Conservation (phyloP, 2,888 invertebrate species). For the Nomada fucata region DNA sequence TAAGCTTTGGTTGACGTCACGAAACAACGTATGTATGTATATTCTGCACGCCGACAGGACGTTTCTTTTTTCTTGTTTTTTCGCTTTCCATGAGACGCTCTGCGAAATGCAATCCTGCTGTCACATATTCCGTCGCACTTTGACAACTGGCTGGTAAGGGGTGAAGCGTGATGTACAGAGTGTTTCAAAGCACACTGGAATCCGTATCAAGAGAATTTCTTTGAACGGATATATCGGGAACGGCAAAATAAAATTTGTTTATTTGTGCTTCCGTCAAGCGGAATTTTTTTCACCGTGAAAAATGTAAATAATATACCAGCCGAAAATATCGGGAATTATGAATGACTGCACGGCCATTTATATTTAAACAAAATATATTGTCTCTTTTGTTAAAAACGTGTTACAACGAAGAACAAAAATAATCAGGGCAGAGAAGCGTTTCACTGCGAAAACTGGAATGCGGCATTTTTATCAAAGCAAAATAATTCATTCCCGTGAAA, state of each 20-base stretch:
- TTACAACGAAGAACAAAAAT: no score
- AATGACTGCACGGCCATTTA: no score
- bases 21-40: conserved; percentile 31
- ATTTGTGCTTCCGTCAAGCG: no score
- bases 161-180: conserved; percentile 18
- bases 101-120: conserved; percentile 58
- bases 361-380: no score
- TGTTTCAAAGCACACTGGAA: conserved; percentile 12
- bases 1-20: conserved; percentile 44
- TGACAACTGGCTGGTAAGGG: conserved; percentile 47
- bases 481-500: no score
- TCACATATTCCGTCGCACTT: conserved; percentile 62
- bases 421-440: no score
- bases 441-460: no score
- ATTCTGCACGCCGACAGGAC: conserved; percentile 26
- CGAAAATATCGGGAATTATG: no score
- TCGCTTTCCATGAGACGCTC: conserved; percentile 48
- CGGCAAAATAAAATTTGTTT: not conserved
- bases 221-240: not conserved
- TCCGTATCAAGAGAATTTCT: not conserved
- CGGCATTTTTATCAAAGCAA: no score
- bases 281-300: no score
- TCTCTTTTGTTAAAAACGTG: no score
- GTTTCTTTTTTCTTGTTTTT: conserved; percentile 31
- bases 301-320: no score